Base-by-base conservation (phyloP, 1,140 invertebrate species). In the Campoletis sonorensis region DNA sequence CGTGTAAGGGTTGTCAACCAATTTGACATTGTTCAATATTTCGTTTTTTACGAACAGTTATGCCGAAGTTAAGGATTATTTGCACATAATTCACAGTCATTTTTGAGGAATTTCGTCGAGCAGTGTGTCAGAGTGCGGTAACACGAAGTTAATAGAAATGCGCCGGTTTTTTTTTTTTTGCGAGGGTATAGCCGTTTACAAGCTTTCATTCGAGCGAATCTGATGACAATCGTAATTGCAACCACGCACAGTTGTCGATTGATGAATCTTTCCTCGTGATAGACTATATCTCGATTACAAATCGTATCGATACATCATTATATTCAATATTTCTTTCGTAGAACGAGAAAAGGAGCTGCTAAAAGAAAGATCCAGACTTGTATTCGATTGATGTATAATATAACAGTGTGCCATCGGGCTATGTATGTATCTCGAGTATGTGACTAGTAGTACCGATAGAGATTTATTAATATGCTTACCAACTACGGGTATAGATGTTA, bases 401-500 rank as follows among this genome's bases (percentile, higher is more conserved):
- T 64, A 75, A 23, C 21, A 5, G 23, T 27, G 21, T 49, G 45
- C 40, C 18, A 11, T 23, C 72, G 21, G 13, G 54, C 51, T 61
- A 26, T 77, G 58, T 30, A 45, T n/a, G 73, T 40, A 61, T 45
- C 40, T 37, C 26, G 30, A 77, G 54, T 33, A 37, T 64, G 26
- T 40, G 54, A 54, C 72, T 51, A 45, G 45, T 54, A 61, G 40
- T 37, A n/a, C 73, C 54, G 26, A 45, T 77, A 13, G 73, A 77
- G 73, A 77, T 77, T 77, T 77, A 77, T 77, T 77, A 77, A 77
- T 77, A 77, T 54, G 27, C 58, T 51, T 77, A 77, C 23, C 61
- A 23, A 64, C 45, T 61, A 33, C 54, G 51, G 16, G 27, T 61
- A 77, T 77, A 61, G 51, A 77, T 77, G 73, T 77, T 58, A 54